Conservation (phyloP, 1,140 invertebrate species). For the Lepidotrigona ventralis region DNA sequence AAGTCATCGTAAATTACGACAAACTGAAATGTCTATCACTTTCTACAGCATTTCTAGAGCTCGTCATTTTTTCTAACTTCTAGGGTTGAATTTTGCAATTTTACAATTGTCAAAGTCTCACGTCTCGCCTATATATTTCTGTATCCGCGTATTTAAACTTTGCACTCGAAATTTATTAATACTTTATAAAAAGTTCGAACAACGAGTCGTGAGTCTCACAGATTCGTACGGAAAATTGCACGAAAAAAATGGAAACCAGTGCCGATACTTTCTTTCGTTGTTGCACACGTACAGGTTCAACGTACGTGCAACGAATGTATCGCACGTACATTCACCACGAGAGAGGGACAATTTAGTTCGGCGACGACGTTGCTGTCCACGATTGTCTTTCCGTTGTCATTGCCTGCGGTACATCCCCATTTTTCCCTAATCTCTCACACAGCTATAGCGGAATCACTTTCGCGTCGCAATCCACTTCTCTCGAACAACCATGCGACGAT, state of each 20-base stretch:
- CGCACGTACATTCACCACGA: constrained; percentile 13
- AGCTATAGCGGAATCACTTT: background rate
- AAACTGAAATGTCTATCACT: too few species aligned
- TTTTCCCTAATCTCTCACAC: constrained; percentile 9
- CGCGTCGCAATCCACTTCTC: constrained; percentile 42
- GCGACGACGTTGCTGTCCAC: constrained; percentile 42
- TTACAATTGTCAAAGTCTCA: too few species aligned
- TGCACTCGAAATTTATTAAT: background rate
- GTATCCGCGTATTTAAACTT: background rate
- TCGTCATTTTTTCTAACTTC: too few species aligned
- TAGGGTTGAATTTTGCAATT: too few species aligned
- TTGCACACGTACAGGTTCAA: background rate
- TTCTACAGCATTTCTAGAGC: too few species aligned
- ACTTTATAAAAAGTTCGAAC: background rate
- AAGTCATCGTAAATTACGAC: too few species aligned
- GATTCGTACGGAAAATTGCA: background rate
- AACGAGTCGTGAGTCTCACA: background rate
- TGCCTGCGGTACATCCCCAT: background rate
- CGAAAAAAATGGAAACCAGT: background rate
- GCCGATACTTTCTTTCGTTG: background rate
- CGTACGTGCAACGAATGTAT: background rate
- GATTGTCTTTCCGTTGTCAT: constrained; percentile 16
- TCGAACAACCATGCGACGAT: constrained; percentile 1
- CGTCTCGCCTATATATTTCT: too few species aligned
- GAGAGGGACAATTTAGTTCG: constrained; percentile 45